Conservation (phyloP, 1,140 invertebrate species). For the Stegodyphus dumicola region DNA sequence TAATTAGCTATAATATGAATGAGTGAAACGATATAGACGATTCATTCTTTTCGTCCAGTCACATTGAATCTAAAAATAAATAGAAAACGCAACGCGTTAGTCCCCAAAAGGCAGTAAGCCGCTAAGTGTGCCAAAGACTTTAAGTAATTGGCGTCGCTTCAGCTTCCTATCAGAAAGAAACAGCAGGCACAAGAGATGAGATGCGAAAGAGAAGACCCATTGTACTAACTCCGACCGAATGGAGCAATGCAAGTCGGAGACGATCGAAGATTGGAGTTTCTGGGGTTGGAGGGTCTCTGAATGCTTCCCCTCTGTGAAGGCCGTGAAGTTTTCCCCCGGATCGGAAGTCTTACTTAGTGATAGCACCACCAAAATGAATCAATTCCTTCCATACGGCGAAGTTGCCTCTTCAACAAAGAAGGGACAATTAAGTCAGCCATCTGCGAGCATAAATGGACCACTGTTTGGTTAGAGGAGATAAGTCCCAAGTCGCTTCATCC, state of each 20-base stretch:
- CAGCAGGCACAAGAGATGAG: conserved; percentile 41
- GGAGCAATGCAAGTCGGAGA: conserved; percentile 19
- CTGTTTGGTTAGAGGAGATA: conserved; percentile 60
- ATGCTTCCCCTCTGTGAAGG: background rate
- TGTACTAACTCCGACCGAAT: conserved; percentile 52
- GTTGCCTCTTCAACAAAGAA: conserved; percentile 50
- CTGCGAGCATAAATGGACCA: conserved; percentile 61
- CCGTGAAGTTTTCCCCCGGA: conserved; percentile 21
- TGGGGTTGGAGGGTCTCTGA: background rate
- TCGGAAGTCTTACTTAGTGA: conserved; percentile 58
- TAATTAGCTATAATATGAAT: conserved; percentile 57
- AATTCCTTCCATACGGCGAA: conserved; percentile 48
- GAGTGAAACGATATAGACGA: background rate
- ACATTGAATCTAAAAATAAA: conserved; percentile 48
- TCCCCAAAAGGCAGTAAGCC: conserved; percentile 38
- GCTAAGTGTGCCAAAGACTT: conserved; percentile 57
- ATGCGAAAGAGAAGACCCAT: conserved; percentile 36
- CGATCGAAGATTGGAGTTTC: conserved; percentile 45
- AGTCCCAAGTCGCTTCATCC: conserved; percentile 29
- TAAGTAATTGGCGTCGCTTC: conserved; percentile 53
- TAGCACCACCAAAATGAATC: conserved; percentile 58
- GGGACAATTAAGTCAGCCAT: conserved; percentile 60
- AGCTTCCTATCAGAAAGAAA: conserved; percentile 49
- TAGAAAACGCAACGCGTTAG: conserved; percentile 12
- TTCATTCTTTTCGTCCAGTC: conserved; percentile 13